These are phyloP conservation scores for Chrysodeixis includens DNA, from an alignment of 2,888 invertebrate genomes.

Conservation along the genomic window DNA sequence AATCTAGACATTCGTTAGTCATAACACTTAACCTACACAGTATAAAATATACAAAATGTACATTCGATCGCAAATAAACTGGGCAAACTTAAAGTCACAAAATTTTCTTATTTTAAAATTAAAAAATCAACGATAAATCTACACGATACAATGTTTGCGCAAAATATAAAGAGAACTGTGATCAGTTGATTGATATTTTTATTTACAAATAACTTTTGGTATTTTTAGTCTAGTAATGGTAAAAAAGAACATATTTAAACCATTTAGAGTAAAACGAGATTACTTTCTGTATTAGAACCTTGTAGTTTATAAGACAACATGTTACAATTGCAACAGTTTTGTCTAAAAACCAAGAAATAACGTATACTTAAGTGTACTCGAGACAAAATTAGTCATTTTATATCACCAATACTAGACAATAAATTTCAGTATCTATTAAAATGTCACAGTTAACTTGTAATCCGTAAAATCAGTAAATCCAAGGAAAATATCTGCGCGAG, in stretches of 20 bases:
- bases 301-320: background rate
- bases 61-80: constrained; percentile 58
- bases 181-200: constrained; percentile 41
- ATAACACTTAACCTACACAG: constrained; percentile 61
- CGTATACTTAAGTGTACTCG: background rate
- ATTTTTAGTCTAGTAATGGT: constrained; percentile 9
- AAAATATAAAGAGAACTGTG: constrained; percentile 48
- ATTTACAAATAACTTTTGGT: constrained; percentile 41
- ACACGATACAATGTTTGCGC: constrained; percentile 47
- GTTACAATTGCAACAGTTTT: background rate
- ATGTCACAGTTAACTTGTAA: constrained; percentile 10
- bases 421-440: background rate
- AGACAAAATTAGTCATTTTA: background rate
- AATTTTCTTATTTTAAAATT: constrained; percentile 46
- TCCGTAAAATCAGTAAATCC: background rate
- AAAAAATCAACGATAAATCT: constrained; percentile 50
- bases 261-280: background rate
- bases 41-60: constrained; percentile 72
- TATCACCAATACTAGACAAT: constrained; percentile 13
- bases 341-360: background rate
- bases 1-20: constrained; percentile 42
- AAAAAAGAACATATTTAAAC: background rate
- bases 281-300: background rate
- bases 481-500: constrained; percentile 23
- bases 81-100: constrained; percentile 51